Evolutionary conservation across 2,113 vertebrate species (phyloP), one percentile per base, ranked within the genome.

Genomic region (Triplophysa rosa): DNA sequence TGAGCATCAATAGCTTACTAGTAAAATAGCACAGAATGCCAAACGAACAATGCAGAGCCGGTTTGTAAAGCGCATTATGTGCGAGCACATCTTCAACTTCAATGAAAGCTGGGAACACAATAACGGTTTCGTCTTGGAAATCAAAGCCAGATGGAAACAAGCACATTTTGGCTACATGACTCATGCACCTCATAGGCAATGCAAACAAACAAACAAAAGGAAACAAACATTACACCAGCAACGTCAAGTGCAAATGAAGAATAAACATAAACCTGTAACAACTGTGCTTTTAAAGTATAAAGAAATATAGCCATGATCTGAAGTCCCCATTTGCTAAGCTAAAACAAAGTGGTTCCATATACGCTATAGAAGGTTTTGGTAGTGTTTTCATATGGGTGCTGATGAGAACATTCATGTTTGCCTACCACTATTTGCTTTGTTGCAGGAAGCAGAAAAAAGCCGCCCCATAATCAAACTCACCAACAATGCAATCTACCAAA

Each of bases 361-460:
- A 21, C 0, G 1, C 59, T 47, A 13, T 7, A 49, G 10, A 47
- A n/a, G 8, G 21, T 23, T 9, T n/a, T 58, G 19, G 7, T 17
- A 16, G 49, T 1, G 17, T 19, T 52, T 52, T 52, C 49, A 54
- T 5, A 52, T 6, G 54, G 54, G 29, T 62, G 58, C 24, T 63
- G 40, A 14, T 74, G 12, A 17, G 2, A 61, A 73, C 37, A 73
- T 59, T 37, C 13, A 5, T 62, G 72, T 63, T 74, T 74, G 59
- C 37, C 59, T 29, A 63, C 21, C 72, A 8, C n/a, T 77, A 45
- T 77, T 77, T 77, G 74, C 74, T 65, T 65, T 52, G 45, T 37
- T 74, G 58, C 3, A 24, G 47, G 45, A 80, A 45, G 42, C 13
- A 21, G n/a, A 85, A 78, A 59, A 16, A 24, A 61, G 24, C 42